phyloP scores from a whole-genome alignment of 2,797 vertebrate genomes.

The Sebastes reedi region DNA sequence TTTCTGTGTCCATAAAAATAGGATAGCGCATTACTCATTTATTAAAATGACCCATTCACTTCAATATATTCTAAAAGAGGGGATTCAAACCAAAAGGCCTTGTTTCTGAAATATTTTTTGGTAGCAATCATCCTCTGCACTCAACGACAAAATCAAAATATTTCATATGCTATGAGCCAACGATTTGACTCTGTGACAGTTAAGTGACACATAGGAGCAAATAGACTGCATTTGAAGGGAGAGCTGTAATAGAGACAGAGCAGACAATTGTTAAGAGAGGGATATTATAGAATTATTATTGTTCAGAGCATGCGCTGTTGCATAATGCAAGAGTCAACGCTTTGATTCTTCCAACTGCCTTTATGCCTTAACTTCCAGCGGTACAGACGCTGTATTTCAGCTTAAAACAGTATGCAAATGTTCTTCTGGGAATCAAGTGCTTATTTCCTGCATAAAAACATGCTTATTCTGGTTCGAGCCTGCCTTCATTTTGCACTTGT shows the following conservation, averaged over 20 bases:
- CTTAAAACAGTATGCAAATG: constrained; percentile 69
- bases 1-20: constrained; percentile 2
- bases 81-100: constrained; percentile 6
- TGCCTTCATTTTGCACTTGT: constrained; percentile 41
- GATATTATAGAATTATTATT: constrained; percentile 64
- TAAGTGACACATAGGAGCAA: constrained; percentile 23
- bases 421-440: constrained; percentile 50
- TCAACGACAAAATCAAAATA: constrained; percentile 22
- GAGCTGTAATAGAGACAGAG: constrained; percentile 25
- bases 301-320: constrained; percentile 55
- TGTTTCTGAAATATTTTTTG: neutral
- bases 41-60: constrained; percentile 33
- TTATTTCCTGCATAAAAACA: constrained; percentile 55
- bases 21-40: constrained; percentile 11
- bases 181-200: constrained; percentile 21
- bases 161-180: neutral
- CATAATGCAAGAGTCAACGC: constrained; percentile 59
- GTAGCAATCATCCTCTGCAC: neutral
- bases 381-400: constrained; percentile 48
- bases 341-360: constrained; percentile 64
- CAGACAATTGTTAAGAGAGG: constrained; percentile 47
- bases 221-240: constrained; percentile 31
- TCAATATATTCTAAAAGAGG: neutral
- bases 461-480: constrained; percentile 47
- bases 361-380: constrained; percentile 50